phyloP scores from a whole-genome alignment of 2,113 vertebrate species.

The Typhlomys cinereus region DNA sequence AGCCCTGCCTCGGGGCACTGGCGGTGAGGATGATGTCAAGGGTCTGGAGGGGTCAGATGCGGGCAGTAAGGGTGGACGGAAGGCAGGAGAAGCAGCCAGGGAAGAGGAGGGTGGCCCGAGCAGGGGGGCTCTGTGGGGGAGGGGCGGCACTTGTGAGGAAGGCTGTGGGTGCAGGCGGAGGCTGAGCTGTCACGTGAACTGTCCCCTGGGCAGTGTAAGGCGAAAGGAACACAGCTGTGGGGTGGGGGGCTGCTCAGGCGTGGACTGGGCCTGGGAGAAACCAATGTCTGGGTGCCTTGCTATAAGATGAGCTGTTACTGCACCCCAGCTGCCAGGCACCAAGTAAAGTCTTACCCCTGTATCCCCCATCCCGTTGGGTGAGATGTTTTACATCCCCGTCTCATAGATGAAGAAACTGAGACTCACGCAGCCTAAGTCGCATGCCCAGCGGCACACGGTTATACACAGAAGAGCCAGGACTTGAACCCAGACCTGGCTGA shows the following conservation, averaged over 20 bases:
- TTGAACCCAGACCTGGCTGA: constrained; percentile 45
- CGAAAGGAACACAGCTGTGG: neutral
- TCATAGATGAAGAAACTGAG: constrained; percentile 43
- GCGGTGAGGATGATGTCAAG: neutral
- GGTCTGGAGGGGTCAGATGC: neutral
- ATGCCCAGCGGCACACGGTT: neutral
- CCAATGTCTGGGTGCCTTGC: neutral
- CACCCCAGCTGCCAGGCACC: rapidly evolving
- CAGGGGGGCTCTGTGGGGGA: neutral
- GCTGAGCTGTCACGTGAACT: neutral
- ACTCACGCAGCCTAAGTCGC: constrained; percentile 26
- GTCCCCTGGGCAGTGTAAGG: neutral
- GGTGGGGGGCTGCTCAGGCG: neutral
- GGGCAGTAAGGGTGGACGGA: neutral
- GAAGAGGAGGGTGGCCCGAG: neutral
- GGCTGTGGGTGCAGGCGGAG: neutral
- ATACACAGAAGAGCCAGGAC: neutral
- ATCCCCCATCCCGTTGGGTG: neutral
- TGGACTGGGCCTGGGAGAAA: neutral
- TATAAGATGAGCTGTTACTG: neutral
- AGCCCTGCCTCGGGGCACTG: neutral
- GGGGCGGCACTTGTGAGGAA: neutral
- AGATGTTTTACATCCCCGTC: neutral
- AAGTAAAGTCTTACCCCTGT: neutral
- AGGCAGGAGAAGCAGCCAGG: rapidly evolving